Conservation (phyloP, 2,113 vertebrate species). For the Puffinus mauretanicus region DNA sequence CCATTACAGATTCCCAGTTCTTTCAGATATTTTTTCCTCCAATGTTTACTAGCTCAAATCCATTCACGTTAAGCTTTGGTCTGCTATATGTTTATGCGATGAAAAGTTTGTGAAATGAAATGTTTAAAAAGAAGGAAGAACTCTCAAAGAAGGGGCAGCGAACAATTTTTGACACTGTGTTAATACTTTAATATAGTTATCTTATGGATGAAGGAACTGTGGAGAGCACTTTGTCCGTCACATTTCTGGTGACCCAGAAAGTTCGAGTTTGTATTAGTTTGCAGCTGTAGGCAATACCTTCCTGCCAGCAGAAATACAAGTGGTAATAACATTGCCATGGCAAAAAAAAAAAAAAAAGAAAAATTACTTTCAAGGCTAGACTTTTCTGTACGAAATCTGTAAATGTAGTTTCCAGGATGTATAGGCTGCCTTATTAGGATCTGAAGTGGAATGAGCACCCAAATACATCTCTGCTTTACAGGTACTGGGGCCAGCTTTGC, state of each 20-base stretch:
- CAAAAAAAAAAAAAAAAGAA: not conserved
- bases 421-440: not conserved
- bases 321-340: constrained; percentile 30
- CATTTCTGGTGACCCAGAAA: constrained; percentile 29
- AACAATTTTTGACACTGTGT: not conserved
- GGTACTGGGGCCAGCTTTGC: not conserved
- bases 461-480: not conserved
- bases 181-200: not conserved
- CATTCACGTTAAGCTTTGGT: not conserved
- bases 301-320: constrained; percentile 37
- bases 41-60: not conserved
- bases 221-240: not conserved
- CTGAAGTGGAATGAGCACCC: not conserved
- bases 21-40: not conserved
- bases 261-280: constrained; percentile 12
- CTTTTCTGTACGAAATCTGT: not conserved
- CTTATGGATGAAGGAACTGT: not conserved
- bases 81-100: not conserved
- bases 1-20: not conserved
- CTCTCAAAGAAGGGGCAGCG: not conserved
- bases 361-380: not conserved
- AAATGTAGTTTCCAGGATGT: constrained; percentile 16
- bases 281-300: constrained; percentile 29
- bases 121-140: not conserved
- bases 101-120: not conserved